Evolutionary conservation across 2,113 vertebrate genomes (phyloP).

Genomic region (Dipodomys ordii): DNA sequence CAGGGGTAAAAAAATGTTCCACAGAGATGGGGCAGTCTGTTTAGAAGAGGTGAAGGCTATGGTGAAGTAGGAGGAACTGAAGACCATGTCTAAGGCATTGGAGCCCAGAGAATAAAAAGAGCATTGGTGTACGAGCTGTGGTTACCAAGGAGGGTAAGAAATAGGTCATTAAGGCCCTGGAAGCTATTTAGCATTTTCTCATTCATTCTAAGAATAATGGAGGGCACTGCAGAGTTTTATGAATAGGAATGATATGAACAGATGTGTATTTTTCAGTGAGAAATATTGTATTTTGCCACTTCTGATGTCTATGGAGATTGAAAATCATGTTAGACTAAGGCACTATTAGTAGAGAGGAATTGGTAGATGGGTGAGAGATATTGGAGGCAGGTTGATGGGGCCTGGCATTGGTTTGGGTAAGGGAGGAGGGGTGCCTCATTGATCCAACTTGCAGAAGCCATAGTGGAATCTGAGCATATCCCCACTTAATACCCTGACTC

Average conservation of each 20-base stretch:
- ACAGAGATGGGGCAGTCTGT: neutral
- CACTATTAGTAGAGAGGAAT: neutral
- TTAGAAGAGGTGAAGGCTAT: neutral
- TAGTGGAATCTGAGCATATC: neutral
- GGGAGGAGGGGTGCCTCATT: too few relatives aligned
- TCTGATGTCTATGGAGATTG: neutral
- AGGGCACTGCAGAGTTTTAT: neutral
- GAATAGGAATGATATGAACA: neutral
- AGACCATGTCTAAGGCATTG: neutral
- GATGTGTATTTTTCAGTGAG: neutral
- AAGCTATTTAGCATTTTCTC: neutral
- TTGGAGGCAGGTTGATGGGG: neutral
- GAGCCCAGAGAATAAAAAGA: neutral
- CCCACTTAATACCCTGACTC: neutral
- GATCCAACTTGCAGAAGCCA: neutral
- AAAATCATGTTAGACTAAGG: neutral
- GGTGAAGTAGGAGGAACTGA: neutral
- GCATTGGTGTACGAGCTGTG: neutral
- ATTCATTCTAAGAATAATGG: neutral
- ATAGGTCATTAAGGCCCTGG: neutral
- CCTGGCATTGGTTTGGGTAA: neutral
- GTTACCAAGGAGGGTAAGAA: neutral
- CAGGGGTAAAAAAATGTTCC: neutral
- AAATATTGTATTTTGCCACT: neutral
- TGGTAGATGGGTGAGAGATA: neutral